Evolutionary conservation across 2,888 invertebrate genomes (phyloP).

Genomic region (Heteromurus nitidus): DNA sequence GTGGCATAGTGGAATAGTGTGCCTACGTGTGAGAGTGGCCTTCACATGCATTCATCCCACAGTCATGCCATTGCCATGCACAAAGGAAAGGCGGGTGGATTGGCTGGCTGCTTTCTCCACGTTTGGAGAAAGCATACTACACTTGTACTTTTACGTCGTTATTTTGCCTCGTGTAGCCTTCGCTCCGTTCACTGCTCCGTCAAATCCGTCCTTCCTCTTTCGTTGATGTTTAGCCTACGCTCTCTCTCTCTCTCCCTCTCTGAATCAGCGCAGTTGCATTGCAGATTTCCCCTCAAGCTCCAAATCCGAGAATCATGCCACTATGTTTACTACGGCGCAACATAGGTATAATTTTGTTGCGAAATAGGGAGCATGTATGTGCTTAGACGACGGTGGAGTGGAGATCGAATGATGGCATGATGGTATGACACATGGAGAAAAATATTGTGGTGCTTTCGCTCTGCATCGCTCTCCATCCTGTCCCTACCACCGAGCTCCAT

Average conservation of each 20-base stretch:
- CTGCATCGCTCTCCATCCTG: not conserved
- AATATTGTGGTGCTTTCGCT: not conserved
- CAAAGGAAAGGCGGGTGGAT: not conserved
- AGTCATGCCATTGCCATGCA: too few relatives aligned
- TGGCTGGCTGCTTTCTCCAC: slow-evolving; percentile 14
- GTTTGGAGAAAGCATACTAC: slow-evolving; percentile 11
- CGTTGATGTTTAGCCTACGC: slow-evolving; percentile 38
- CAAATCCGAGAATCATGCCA: slow-evolving; percentile 34
- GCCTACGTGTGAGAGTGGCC: slow-evolving; percentile 37
- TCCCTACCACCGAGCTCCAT: not conserved
- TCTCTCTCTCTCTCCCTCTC: slow-evolving; percentile 24
- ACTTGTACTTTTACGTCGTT: not conserved
- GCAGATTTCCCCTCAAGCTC: slow-evolving; percentile 57
- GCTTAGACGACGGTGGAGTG: too few relatives aligned
- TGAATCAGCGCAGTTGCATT: slow-evolving; percentile 65
- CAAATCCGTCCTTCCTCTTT: slow-evolving; percentile 50
- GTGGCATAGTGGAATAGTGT: slow-evolving; percentile 5
- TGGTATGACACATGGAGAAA: slow-evolving; percentile 49
- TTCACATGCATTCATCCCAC: slow-evolving; percentile 58
- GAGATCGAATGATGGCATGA: not conserved
- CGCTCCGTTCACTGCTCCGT: slow-evolving; percentile 60
- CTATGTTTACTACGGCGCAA: not conserved
- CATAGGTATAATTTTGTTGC: not conserved
- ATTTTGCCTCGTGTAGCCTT: slow-evolving; percentile 42
- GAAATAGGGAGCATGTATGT: slow-evolving; percentile 13